A percentile compares a stretch with the other conserved stretches of the same genome.
These are phyloP conservation scores for Arge pagana DNA, from an alignment of 2,888 invertebrate species.

Conservation along the genomic window DNA sequence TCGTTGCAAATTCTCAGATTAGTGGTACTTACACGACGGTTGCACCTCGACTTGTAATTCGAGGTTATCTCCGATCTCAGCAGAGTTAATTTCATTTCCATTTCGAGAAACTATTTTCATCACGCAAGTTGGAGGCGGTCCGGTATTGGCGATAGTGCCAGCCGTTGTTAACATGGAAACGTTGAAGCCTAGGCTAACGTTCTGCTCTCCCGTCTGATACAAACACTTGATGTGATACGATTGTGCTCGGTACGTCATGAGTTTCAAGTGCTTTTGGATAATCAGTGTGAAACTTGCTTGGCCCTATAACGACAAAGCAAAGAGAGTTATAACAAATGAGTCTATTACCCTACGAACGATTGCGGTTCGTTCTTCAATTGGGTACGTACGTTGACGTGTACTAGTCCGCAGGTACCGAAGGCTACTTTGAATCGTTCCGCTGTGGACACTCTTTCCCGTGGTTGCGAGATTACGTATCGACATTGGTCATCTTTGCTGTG, in stretches of 20 bases:
- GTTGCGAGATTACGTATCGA: constrained; percentile 77
- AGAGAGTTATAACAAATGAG: not conserved
- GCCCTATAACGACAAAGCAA: constrained; percentile 64
- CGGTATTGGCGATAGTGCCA: constrained; percentile 93
- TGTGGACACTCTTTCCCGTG: constrained; percentile 66
- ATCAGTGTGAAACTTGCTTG: constrained; percentile 92
- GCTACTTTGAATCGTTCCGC: constrained; percentile 84
- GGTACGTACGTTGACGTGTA: constrained; percentile 81
- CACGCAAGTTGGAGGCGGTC: constrained; percentile 89
- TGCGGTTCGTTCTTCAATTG: too few species aligned
- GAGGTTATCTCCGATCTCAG: constrained; percentile 89
- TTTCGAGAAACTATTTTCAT: constrained; percentile 89
- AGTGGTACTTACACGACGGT: constrained; percentile 62
- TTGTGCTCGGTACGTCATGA: constrained; percentile 92
- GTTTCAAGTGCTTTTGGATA: constrained; percentile 94
- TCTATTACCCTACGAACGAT: not conserved
- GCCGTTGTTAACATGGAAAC: constrained; percentile 95
- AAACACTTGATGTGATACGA: constrained; percentile 96
- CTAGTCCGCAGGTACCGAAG: constrained; percentile 89
- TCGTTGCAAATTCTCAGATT: not conserved
- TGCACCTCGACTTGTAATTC: constrained; percentile 85
- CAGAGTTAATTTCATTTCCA: constrained; percentile 87
- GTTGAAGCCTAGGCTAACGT: constrained; percentile 90
- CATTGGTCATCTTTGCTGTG: constrained; percentile 93
- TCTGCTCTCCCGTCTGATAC: constrained; percentile 92